A percentile compares a stretch with the other conserved stretches of the same genome.
These are phyloP conservation scores for Sepiola atlantica DNA, from an alignment of 2,888 invertebrate species.

Conservation along the genomic window DNA sequence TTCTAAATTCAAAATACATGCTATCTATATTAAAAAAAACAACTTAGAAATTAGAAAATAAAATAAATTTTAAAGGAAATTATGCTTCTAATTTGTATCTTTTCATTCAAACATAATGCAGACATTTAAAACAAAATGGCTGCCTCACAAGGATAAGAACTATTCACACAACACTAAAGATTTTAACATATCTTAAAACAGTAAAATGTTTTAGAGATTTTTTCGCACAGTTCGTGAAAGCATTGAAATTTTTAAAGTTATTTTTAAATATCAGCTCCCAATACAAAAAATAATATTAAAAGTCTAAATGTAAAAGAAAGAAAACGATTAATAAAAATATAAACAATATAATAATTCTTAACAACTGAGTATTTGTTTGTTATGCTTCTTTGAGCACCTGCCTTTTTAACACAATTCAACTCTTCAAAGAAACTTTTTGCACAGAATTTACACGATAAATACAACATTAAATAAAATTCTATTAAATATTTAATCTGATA, in stretches of 20 bases:
- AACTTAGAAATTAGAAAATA: background rate
- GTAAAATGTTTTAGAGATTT: background rate
- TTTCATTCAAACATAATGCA: background rate
- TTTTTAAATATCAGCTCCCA: background rate
- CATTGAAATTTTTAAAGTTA: background rate
- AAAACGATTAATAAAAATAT: too few relatives aligned
- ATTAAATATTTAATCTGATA: too few relatives aligned
- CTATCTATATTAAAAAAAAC: background rate
- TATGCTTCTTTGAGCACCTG: too few relatives aligned
- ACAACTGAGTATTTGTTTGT: too few relatives aligned
- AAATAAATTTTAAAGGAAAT: background rate
- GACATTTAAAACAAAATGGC: background rate
- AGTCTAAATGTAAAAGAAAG: too few relatives aligned
- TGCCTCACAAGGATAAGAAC: background rate
- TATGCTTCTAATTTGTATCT: background rate
- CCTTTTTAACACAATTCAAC: too few relatives aligned
- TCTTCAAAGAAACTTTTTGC: too few relatives aligned
- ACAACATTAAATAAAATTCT: too few relatives aligned
- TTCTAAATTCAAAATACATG: background rate
- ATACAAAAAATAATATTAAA: background rate
- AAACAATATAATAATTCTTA: too few relatives aligned
- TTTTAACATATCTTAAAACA: background rate
- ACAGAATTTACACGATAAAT: too few relatives aligned
- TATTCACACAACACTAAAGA: background rate
- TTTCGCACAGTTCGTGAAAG: background rate